These are phyloP conservation scores for Sternotherus odoratus DNA, from an alignment of 2,797 vertebrate genomes.

Conservation along the genomic window DNA sequence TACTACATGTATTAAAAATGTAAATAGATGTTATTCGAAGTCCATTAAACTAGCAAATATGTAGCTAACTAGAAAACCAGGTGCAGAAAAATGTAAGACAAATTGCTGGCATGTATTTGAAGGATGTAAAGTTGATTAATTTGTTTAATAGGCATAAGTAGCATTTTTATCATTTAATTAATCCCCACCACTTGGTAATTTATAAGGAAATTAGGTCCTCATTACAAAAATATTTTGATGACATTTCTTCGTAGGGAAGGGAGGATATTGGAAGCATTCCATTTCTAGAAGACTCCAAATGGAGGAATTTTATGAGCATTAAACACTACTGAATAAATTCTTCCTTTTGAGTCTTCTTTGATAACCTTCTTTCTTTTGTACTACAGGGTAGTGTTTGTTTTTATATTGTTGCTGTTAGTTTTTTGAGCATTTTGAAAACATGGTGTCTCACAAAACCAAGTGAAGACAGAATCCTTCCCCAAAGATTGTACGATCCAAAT, in stretches of 20 bases:
- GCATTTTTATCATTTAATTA: background rate
- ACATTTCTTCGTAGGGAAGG: background rate
- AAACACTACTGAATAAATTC: background rate
- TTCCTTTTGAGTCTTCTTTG: background rate
- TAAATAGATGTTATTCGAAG: background rate
- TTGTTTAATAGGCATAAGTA: background rate
- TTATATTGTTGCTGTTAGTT: background rate
- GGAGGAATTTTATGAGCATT: background rate
- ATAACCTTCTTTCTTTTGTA: background rate
- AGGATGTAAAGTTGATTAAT: background rate
- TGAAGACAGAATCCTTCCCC: background rate
- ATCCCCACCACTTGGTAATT: background rate
- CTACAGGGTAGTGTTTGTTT: background rate
- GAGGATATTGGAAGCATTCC: background rate
- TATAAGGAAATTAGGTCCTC: background rate
- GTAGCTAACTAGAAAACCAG: background rate
- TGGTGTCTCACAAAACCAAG: background rate
- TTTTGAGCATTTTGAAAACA: background rate
- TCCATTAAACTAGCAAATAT: background rate
- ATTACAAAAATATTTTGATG: background rate
- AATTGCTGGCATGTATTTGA: background rate
- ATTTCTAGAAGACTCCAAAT: background rate
- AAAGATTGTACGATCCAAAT: background rate
- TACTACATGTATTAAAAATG: background rate
- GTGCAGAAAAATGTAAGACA: background rate